Evolutionary conservation across 2,888 invertebrate species (phyloP).

Genomic region (Pachycephus smyrnensis): DNA sequence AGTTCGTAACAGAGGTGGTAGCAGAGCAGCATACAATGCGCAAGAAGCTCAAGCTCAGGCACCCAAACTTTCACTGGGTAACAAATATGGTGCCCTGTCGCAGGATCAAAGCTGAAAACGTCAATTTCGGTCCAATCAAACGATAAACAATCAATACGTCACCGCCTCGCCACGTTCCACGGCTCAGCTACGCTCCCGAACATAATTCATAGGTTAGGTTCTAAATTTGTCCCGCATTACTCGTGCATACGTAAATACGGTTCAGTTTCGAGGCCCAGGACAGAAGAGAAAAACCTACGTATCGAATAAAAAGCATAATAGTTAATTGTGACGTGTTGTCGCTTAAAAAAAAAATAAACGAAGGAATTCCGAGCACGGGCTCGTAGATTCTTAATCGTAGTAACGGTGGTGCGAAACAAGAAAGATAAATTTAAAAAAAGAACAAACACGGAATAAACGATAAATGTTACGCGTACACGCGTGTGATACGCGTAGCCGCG

Average conservation of each 20-base stretch:
- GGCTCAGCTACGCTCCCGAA: slow-evolving; percentile 57
- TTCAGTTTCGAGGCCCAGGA: slow-evolving; percentile 1
- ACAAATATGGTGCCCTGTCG: slow-evolving; percentile 75
- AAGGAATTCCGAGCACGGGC: neutral
- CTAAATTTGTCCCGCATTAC: slow-evolving; percentile 7
- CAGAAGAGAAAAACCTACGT: neutral
- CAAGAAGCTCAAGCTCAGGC: slow-evolving; percentile 68
- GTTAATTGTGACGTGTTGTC: neutral
- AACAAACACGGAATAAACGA: neutral
- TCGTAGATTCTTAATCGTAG: neutral
- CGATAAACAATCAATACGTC: slow-evolving; percentile 56
- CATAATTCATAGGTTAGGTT: slow-evolving; percentile 48
- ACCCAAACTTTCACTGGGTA: slow-evolving; percentile 72
- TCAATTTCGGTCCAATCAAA: slow-evolving; percentile 44
- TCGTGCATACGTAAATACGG: slow-evolving; percentile 2
- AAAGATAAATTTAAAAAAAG: neutral
- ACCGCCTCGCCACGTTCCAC: slow-evolving; percentile 62
- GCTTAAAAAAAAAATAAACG: neutral
- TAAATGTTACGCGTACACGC: neutral
- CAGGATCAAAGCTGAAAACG: slow-evolving; percentile 70
- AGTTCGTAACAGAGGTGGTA: slow-evolving; percentile 71
- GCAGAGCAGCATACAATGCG: slow-evolving; percentile 68
- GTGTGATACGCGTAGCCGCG: neutral
- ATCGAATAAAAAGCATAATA: neutral
- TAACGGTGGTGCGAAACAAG: neutral